Base-by-base conservation (phyloP, 2,797 vertebrate genomes). In the Phrynocephalus guinanensis region DNA sequence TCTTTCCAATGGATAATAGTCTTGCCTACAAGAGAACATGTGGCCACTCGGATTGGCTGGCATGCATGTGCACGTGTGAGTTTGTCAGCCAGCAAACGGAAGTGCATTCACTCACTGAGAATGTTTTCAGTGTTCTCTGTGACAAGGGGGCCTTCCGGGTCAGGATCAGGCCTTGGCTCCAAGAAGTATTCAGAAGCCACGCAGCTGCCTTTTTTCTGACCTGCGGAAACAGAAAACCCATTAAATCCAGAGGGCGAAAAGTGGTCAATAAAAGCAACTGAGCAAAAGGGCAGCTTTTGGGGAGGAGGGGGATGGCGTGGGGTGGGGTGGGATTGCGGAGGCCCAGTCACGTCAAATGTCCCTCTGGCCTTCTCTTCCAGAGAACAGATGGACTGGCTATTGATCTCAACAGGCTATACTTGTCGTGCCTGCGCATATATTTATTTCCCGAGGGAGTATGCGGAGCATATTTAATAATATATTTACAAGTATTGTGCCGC, bases 61-160 rank as follows among this genome's bases (percentile, higher is more conserved):
- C 13, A 15, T 63, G 18, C 20, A 18, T 20, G 15, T 63, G n/a
- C 7, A n/a, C 8, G 48, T n/a, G 7, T 8, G 2, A 33, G 13
- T 79, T 5, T 13, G 3, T 28, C 68, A 20, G 75, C n/a, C 15
- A 68, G 6, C 75, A 70, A 38, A 79, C 11, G 16, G 63, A 86
- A 70, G n/a, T 3, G n/a, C 24, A 24, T 82, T 78, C 81, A 97
- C 98, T 98, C 95, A 99, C 98, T 99, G 91, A 99, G 97, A 92
- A 99, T 99, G 90, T 99, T 99, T 87, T 98, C 98, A 0, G 98
- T 99, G 95, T 99, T 99, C 93, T 99, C 98, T 1, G 98, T 98
- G 91, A 98, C 98, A 94, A 98, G 97, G 94, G 98, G 98, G 81
- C 98, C 97, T 86, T 99, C 98, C 0, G 98, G 87, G 38, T 88